A percentile compares a stretch with the other conserved stretches of the same genome.
Evolutionary conservation across 2,797 vertebrate genomes (phyloP).

Genomic region (Catharus ustulatus): DNA sequence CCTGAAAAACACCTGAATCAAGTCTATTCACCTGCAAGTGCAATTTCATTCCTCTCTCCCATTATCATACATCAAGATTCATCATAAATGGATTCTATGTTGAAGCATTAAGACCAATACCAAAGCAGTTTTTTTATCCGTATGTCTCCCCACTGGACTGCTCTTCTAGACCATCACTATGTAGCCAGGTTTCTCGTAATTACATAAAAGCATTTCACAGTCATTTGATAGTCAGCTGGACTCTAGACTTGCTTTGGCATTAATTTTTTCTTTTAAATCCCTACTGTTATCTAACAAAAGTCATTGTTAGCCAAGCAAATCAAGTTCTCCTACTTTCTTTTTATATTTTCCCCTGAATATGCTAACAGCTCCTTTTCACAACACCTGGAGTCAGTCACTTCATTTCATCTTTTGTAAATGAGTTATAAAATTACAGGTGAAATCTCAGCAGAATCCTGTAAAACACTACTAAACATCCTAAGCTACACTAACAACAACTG

Average conservation of each 20-base stretch:
- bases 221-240: not conserved
- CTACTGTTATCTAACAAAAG: not conserved
- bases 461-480: not conserved
- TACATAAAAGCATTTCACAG: not conserved
- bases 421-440: constrained; percentile 4
- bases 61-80: not conserved
- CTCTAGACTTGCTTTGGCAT: not conserved
- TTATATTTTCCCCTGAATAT: not conserved
- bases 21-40: not conserved
- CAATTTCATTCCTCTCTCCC: not conserved
- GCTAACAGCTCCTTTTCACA: not conserved
- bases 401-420: not conserved
- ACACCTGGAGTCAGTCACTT: not conserved
- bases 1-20: not conserved
- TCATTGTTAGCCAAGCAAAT: not conserved
- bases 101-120: not conserved
- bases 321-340: not conserved
- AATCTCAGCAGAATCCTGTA: not conserved
- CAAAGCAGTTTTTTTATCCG: not conserved
- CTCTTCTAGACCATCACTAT: not conserved
- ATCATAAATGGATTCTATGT: not conserved
- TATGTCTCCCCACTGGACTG: not conserved
- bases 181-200: not conserved
- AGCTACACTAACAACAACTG: not conserved
- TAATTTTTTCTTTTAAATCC: not conserved